Evolutionary conservation across 2,113 vertebrate species (phyloP).

Genomic region (Argyrosomus japonicus): DNA sequence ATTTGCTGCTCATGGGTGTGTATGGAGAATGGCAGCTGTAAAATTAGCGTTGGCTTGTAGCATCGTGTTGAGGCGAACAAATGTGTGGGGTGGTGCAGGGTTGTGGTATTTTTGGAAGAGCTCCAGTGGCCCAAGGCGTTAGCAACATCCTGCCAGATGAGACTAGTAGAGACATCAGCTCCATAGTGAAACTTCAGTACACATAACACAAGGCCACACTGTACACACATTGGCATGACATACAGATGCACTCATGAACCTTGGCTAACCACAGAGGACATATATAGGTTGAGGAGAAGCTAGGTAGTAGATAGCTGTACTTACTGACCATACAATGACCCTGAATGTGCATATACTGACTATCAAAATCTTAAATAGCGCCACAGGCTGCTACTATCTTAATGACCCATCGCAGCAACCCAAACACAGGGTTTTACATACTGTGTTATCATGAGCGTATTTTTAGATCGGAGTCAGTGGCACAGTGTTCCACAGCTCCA

Average conservation of each 20-base stretch:
- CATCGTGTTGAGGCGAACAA: slow-evolving; percentile 22
- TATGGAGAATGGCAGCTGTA: slow-evolving; percentile 27
- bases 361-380: not conserved
- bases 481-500: slow-evolving; percentile 57
- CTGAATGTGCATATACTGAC: not conserved
- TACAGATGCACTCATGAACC: slow-evolving; percentile 2
- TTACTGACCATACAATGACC: slow-evolving; percentile 6
- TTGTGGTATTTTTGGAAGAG: slow-evolving; percentile 75
- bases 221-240: slow-evolving; percentile 21
- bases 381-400: not conserved
- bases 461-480: slow-evolving; percentile 63
- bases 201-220: slow-evolving; percentile 34
- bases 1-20: not conserved
- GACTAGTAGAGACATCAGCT: slow-evolving; percentile 63
- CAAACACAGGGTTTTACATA: slow-evolving; percentile 9
- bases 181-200: slow-evolving; percentile 23
- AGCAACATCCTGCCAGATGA: slow-evolving; percentile 69
- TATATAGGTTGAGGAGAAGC: slow-evolving; percentile 1
- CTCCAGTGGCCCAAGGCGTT: slow-evolving; percentile 65
- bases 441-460: slow-evolving; percentile 32
- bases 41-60: slow-evolving; percentile 41
- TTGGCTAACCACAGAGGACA: not conserved
- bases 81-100: slow-evolving; percentile 44
- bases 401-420: not conserved
- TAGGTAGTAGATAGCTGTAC: not conserved